Percentiles rank a stretch among this genome's conserved stretches.
Conservation (phyloP, 2,797 vertebrate species). For the Brotula barbata region DNA sequence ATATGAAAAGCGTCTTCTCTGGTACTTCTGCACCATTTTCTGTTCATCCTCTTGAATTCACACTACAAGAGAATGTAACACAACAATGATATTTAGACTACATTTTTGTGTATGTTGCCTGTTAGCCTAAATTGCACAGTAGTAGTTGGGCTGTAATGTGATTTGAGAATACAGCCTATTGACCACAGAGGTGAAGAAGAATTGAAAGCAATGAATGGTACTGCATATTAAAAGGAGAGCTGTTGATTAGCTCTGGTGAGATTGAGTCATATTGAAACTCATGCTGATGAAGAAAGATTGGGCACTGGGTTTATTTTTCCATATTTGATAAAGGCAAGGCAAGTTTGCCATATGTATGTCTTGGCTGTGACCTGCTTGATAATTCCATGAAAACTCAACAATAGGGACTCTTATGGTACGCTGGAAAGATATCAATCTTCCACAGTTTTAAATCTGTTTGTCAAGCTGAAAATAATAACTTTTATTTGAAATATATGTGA, state of each 20-base stretch:
- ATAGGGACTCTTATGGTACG: not conserved
- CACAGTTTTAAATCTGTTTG: slow-evolving; percentile 12
- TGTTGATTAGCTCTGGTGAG: not conserved
- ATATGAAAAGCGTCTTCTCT: slow-evolving; percentile 41
- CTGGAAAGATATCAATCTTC: not conserved
- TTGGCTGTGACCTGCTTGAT: not conserved
- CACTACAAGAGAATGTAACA: slow-evolving; percentile 16
- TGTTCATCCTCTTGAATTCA: not conserved
- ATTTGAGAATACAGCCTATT: not conserved
- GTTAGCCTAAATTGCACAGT: slow-evolving; percentile 8
- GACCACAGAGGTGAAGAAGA: not conserved
- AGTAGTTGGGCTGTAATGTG: slow-evolving; percentile 12
- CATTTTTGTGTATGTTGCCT: too few species aligned
- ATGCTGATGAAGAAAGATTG: slow-evolving; percentile 16
- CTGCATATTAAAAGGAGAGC: not conserved
- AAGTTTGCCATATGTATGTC: not conserved
- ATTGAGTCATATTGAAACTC: slow-evolving; percentile 45
- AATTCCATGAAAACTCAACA: not conserved
- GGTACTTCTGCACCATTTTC: slow-evolving; percentile 17
- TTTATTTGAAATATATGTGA: not conserved
- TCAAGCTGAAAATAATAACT: slow-evolving; percentile 8
- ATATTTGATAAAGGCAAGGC: slow-evolving; percentile 60
- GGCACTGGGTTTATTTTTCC: slow-evolving; percentile 12
- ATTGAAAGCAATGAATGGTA: not conserved
- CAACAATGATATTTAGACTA: slow-evolving; percentile 2